phyloP scores from a whole-genome alignment of 2,797 vertebrate species.

The Nothura maculosa region DNA sequence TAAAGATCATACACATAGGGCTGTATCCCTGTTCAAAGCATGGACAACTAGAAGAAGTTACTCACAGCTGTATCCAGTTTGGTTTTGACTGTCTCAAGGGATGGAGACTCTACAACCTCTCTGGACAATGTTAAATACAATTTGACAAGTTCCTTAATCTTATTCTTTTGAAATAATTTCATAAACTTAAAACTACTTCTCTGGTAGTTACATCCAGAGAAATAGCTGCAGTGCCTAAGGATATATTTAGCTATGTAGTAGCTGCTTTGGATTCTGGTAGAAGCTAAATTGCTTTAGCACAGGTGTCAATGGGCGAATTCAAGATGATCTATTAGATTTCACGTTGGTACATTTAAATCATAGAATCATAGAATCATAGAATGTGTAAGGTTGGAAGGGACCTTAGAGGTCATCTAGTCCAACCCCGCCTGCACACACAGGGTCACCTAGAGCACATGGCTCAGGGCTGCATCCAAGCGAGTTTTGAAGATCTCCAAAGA shows the following conservation, averaged over 20 bases:
- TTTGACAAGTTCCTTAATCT: neutral
- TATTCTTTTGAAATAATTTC: neutral
- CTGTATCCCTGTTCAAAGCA: neutral
- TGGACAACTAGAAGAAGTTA: neutral
- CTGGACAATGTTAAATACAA: neutral
- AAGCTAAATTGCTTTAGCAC: neutral
- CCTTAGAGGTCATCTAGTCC: no score
- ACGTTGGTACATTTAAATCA: neutral
- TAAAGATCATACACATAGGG: neutral
- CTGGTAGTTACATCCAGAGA: neutral
- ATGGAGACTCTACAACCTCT: neutral
- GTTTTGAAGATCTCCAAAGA: no score
- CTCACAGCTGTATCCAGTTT: neutral
- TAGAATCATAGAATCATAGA: neutral
- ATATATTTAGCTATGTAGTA: neutral
- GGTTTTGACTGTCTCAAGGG: neutral
- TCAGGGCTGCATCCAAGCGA: no score
- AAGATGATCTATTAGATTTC: neutral
- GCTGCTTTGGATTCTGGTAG: neutral
- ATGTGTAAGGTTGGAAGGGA: no score
- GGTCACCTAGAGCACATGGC: no score
- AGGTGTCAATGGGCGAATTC: rapidly evolving
- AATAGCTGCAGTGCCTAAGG: neutral
- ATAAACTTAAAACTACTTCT: neutral
- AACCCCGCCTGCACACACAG: no score